A percentile compares a stretch with the other conserved stretches of the same genome.
Conservation (phyloP, 2,113 vertebrate genomes). For the Dicrurus megarhynchus region DNA sequence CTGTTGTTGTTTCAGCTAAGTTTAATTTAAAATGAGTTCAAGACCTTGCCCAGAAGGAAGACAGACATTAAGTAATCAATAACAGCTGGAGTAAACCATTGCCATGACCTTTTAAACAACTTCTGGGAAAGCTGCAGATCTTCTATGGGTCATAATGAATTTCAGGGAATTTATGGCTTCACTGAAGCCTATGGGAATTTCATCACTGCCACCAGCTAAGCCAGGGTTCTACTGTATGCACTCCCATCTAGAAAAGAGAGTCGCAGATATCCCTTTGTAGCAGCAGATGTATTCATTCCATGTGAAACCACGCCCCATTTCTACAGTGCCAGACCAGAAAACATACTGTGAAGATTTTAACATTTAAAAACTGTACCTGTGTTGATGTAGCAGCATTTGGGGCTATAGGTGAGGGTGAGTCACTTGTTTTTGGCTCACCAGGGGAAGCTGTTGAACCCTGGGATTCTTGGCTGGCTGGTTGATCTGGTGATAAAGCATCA, state of each 20-base stretch:
- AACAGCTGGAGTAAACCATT: not conserved
- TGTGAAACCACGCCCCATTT: not conserved
- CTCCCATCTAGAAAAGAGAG: not conserved
- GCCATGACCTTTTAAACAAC: not conserved
- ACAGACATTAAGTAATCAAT: conserved; percentile 6
- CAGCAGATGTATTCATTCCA: not conserved
- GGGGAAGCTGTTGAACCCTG: conserved; percentile 88
- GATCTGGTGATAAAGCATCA: conserved; percentile 93
- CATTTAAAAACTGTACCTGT: conserved; percentile 67
- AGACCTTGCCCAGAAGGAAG: conserved; percentile 14
- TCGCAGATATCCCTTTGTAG: not conserved
- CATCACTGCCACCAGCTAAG: not conserved
- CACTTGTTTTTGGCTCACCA: conserved; percentile 78
- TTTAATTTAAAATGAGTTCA: not conserved
- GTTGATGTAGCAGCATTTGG: conserved; percentile 55
- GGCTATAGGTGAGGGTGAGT: conserved; percentile 76
- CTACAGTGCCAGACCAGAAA: not conserved
- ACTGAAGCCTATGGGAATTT: not conserved
- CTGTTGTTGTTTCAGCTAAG: not conserved
- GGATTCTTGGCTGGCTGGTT: conserved; percentile 95
- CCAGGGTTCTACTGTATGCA: not conserved
- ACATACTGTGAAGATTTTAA: not conserved
- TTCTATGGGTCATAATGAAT: not conserved
- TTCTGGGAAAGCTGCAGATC: not conserved
- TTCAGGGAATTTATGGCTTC: not conserved